Evolutionary conservation across 2,888 invertebrate species (phyloP), one percentile per base, ranked within the genome.

Genomic region (Papilio demoleus): DNA sequence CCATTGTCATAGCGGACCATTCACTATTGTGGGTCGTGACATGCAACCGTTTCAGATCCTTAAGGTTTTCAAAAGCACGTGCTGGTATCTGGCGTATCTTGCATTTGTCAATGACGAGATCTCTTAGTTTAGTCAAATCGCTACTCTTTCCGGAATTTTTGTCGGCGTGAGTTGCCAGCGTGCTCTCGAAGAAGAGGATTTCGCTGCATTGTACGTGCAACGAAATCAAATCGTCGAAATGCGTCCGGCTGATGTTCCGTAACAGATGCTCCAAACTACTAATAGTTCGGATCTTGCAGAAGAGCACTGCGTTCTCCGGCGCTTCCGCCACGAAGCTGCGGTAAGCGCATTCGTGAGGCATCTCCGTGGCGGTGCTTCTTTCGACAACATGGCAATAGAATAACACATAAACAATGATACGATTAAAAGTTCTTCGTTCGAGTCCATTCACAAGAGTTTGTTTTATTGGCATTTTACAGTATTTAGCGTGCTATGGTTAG

Each of bases 1-100:
- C 96, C 88, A 96, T 93, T 75, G 95, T 95, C 94, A 96, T 95
- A 40, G 95, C 94, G 24, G 96, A 95, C 96, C 96, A 96, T 81
- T 96, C 96, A 73, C 95, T 95, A 87, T 96, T 96, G 83, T 95
- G 95, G 34, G 96, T 96, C 68, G 95, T 94, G 77, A 97, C 87
- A 63, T 95, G 94, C 67, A 97, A 88, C 71, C 93, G 93, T 74
- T 94, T 94, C 36, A 97, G 87, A 79, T 95, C 95, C 78, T 94
- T 94, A 74, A 96, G 93, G 73, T 94, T 94, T 66, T 94, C 90
- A 80, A 97, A 94, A 68, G 95, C 95, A 58, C 94, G 94, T 68
- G 94, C 93, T 56, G 96, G 95, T 75, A 97, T 93, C 82, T 94
- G 94, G n/a, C 95, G 94, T 79, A 96, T 94, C 88, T 96, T 96